Percentiles rank a stretch among this genome's conserved stretches.
phyloP scores from a whole-genome alignment of 2,797 vertebrate species.

The Meriones psammophilus region DNA sequence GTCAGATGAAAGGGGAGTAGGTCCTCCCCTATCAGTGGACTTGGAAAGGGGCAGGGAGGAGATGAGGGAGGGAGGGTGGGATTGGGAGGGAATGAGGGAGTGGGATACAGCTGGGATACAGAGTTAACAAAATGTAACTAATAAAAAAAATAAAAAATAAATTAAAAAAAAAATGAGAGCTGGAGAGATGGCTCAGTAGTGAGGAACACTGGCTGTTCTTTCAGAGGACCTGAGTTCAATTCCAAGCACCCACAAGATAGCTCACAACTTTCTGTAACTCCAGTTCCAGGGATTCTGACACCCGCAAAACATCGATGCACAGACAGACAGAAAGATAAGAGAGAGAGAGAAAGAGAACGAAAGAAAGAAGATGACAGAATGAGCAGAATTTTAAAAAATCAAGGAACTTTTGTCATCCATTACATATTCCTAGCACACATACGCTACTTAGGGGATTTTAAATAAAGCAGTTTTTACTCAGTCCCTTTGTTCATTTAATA shows the following conservation, averaged over 20 bases:
- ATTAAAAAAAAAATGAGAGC: not conserved
- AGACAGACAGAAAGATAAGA: not conserved
- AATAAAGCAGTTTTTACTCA: slow-evolving; percentile 50
- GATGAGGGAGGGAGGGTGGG: no score
- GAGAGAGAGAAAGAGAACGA: no score
- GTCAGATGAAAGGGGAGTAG: no score
- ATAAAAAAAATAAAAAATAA: no score
- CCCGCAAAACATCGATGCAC: not conserved
- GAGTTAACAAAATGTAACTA: no score
- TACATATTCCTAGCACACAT: slow-evolving; percentile 48
- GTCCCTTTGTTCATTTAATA: slow-evolving; percentile 4
- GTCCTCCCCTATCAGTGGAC: no score
- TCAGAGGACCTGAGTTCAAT: not conserved
- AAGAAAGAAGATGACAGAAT: no score
- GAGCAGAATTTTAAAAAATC: slow-evolving; percentile 61
- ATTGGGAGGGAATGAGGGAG: no score
- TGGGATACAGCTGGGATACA: no score
- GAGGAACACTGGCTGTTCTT: not conserved
- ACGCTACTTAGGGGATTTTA: slow-evolving; percentile 40
- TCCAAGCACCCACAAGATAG: not conserved
- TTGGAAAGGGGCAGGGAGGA: no score
- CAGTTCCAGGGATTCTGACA: not conserved
- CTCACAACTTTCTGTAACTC: not conserved
- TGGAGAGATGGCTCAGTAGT: not conserved
- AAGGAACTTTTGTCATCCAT: slow-evolving; percentile 84